These are phyloP conservation scores for Caenorhabditis zanzibari DNA, from an alignment of 2,888 invertebrate species.

Conservation along the genomic window DNA sequence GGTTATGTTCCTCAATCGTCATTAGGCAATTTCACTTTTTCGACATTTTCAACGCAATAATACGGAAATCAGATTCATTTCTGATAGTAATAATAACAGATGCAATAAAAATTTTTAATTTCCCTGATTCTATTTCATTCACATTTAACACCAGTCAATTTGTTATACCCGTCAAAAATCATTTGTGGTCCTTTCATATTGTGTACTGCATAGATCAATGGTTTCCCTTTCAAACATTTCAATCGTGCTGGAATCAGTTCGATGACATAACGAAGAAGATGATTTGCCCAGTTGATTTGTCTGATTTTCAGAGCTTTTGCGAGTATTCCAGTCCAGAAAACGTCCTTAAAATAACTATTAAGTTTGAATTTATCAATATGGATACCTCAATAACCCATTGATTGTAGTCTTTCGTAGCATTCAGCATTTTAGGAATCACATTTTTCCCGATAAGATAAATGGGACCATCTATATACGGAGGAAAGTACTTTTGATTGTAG, in stretches of 20 bases:
- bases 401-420: constrained; percentile 50
- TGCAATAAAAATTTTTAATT: constrained; percentile 34
- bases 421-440: constrained; percentile 55
- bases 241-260: constrained; percentile 31
- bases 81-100: constrained; percentile 31
- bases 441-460: constrained; percentile 66
- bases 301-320: constrained; percentile 34
- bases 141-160: constrained; percentile 46
- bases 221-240: constrained; percentile 41
- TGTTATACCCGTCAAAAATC: constrained; percentile 52
- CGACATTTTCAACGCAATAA: constrained; percentile 26
- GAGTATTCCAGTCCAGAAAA: constrained; percentile 63
- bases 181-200: constrained; percentile 55
- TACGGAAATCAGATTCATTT: constrained; percentile 14
- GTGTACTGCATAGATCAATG: constrained; percentile 47
- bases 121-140: constrained; percentile 15
- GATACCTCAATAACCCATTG: constrained; percentile 58
- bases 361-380: background rate
- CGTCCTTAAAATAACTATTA: constrained; percentile 40
- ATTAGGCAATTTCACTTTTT: constrained; percentile 12
- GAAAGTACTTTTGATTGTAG: constrained; percentile 59
- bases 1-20: constrained; percentile 58
- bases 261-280: constrained; percentile 37
- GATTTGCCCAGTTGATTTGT: constrained; percentile 46
- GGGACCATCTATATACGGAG: constrained; percentile 71